phyloP scores from a whole-genome alignment of 1,140 invertebrate genomes.

The Dinoponera quadriceps region DNA sequence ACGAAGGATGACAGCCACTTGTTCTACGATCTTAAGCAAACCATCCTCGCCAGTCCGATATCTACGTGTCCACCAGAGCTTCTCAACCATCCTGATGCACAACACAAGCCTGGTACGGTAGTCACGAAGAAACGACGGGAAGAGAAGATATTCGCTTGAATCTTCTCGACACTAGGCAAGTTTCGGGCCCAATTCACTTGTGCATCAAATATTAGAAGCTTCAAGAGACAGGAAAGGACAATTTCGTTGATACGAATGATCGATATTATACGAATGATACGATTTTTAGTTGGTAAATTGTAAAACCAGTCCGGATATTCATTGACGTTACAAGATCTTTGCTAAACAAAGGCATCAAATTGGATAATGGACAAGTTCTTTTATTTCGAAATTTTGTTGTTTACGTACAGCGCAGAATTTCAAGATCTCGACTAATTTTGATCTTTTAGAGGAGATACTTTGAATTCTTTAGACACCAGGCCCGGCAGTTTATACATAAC shows the following conservation, averaged over 20 bases:
- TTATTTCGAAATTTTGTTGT: too few species aligned
- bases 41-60: slow-evolving; percentile 95
- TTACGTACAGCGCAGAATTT: too few species aligned
- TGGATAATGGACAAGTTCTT: too few species aligned
- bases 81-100: slow-evolving; percentile 99
- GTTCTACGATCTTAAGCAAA: slow-evolving; percentile 99
- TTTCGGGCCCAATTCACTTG: background rate
- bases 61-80: slow-evolving; percentile 98
- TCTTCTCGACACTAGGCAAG: background rate
- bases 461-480: too few species aligned
- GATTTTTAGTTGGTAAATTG: too few species aligned
- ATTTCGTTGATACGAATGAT: background rate
- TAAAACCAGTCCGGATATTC: too few species aligned
- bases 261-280: too few species aligned
- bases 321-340: too few species aligned
- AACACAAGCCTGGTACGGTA: slow-evolving; percentile 98
- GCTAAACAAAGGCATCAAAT: too few species aligned
- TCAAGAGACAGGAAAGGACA: background rate
- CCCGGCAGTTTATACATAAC: background rate
- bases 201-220: background rate
- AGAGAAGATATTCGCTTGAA: slow-evolving; percentile 96
- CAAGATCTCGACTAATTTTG: too few species aligned
- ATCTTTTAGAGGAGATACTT: too few species aligned
- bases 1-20: slow-evolving; percentile 98
- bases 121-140: slow-evolving; percentile 97